A percentile compares a stretch with the other conserved stretches of the same genome.
Conservation (phyloP, 1,140 invertebrate species). For the Drosophila serrata region DNA sequence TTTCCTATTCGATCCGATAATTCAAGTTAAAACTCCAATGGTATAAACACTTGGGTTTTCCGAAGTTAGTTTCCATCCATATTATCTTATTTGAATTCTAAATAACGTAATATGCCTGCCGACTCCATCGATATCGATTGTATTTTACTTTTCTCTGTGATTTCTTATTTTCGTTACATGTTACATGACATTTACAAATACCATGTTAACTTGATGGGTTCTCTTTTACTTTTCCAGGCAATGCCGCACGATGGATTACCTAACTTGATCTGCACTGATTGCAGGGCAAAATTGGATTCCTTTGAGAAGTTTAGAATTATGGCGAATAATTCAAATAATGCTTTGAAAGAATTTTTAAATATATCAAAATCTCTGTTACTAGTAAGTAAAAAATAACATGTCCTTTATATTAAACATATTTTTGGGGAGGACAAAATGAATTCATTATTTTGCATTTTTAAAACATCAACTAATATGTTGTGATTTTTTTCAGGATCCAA, state of each 20-base stretch:
- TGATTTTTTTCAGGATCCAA: slow-evolving; percentile 47
- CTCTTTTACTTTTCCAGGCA: slow-evolving; percentile 50
- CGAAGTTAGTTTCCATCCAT: too few species aligned
- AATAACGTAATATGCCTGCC: too few species aligned
- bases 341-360: slow-evolving; percentile 67
- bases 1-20: too few species aligned
- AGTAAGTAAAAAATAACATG: too few species aligned
- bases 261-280: slow-evolving; percentile 71
- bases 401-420: too few species aligned
- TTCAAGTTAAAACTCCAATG: too few species aligned
- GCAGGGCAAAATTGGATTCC: slow-evolving; percentile 67
- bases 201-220: background rate
- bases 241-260: slow-evolving; percentile 79
- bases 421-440: too few species aligned
- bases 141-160: background rate
- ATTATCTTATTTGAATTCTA: too few species aligned
- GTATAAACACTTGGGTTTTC: too few species aligned
- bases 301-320: slow-evolving; percentile 80
- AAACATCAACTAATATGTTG: slow-evolving; percentile 1
- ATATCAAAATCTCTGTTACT: slow-evolving; percentile 46
- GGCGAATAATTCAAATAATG: slow-evolving; percentile 71
- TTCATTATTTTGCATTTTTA: too few species aligned
- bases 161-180: background rate
- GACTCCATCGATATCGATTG: too few species aligned
- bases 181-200: slow-evolving; percentile 10